Evolutionary conservation across 2,113 vertebrate species (phyloP).

Genomic region (Callospermophilus lateralis): DNA sequence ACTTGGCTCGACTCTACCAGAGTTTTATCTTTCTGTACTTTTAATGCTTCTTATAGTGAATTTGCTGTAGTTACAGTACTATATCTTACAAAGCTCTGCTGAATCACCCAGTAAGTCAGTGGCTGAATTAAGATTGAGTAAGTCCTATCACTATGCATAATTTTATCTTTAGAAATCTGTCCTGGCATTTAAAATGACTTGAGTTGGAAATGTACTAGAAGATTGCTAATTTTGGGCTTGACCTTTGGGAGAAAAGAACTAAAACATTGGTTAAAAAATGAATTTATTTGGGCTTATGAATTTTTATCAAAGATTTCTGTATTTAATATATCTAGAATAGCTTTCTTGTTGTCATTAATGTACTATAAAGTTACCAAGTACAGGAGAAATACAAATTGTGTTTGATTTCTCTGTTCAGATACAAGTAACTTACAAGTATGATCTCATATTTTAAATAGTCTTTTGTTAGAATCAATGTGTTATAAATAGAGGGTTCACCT

Average conservation of each 20-base stretch:
- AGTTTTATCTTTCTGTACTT: background rate
- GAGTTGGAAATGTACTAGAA: background rate
- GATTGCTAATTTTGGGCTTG: background rate
- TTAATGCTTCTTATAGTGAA: background rate
- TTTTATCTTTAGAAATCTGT: slow-evolving; percentile 11
- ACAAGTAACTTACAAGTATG: slow-evolving; percentile 24
- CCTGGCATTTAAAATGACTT: background rate
- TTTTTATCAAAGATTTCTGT: slow-evolving; percentile 33
- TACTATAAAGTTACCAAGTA: background rate
- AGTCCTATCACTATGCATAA: background rate
- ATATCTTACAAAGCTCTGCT: background rate
- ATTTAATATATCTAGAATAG: background rate
- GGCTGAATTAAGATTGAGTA: background rate
- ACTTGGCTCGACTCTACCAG: background rate
- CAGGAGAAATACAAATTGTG: slow-evolving; percentile 31
- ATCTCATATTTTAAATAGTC: slow-evolving; percentile 16
- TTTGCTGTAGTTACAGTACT: background rate
- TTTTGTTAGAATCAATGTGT: background rate
- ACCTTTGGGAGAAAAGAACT: background rate
- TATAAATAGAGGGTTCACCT: background rate
- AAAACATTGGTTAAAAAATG: background rate
- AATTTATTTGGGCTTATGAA: background rate
- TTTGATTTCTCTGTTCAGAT: background rate
- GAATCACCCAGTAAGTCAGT: background rate
- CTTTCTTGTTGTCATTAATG: slow-evolving; percentile 37